phyloP scores from a whole-genome alignment of 2,888 invertebrate genomes.

The Caenorhabditis zanzibari region DNA sequence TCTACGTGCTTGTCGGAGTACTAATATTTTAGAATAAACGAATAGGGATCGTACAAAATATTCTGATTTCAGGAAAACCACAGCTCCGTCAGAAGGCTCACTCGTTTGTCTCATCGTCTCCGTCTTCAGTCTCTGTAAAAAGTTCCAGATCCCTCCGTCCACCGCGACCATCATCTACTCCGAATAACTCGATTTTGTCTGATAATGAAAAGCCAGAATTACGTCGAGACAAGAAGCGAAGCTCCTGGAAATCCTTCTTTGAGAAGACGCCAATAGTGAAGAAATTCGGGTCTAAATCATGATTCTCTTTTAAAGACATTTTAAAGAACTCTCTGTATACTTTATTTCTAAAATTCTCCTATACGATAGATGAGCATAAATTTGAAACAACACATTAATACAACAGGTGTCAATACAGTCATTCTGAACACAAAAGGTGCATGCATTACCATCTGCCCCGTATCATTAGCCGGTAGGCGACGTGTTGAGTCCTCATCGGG shows the following conservation, averaged over 20 bases:
- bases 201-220: constrained; percentile 11
- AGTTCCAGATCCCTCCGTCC: constrained; percentile 17
- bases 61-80: constrained; percentile 21
- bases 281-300: constrained; percentile 35
- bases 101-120: constrained; percentile 38
- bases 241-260: constrained; percentile 52
- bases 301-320: too few species aligned
- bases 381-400: constrained; percentile 8
- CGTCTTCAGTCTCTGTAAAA: constrained; percentile 34
- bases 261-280: constrained; percentile 26
- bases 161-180: constrained; percentile 44
- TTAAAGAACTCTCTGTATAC: neutral
- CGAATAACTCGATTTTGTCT: constrained; percentile 36
- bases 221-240: constrained; percentile 30
- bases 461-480: constrained; percentile 47
- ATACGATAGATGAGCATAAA: neutral
- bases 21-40: neutral
- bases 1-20: constrained; percentile 41
- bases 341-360: neutral
- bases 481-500: constrained; percentile 12
- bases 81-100: constrained; percentile 34
- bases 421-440: constrained; percentile 20
- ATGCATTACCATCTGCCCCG: constrained; percentile 43
- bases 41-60: neutral
- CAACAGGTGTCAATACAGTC: constrained; percentile 51